Percentiles rank a stretch among this genome's conserved stretches.
These are phyloP conservation scores for Pampus argenteus DNA, from an alignment of 2,797 vertebrate genomes.

Conservation along the genomic window DNA sequence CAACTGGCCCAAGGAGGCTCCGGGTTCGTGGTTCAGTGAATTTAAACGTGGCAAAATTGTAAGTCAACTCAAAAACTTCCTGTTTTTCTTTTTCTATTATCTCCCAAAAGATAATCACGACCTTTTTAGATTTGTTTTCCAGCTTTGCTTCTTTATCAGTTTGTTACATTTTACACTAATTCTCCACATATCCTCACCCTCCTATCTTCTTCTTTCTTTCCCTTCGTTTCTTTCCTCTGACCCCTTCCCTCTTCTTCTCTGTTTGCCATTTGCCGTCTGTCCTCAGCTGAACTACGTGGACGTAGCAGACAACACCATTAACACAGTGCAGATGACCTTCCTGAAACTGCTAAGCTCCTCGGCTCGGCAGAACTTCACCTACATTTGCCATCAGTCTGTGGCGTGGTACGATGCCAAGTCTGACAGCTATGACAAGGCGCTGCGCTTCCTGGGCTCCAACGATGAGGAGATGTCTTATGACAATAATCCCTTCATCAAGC, in stretches of 20 bases:
- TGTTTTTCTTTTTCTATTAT: conserved; percentile 28
- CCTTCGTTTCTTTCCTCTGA: not conserved
- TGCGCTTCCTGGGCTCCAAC: conserved; percentile 97
- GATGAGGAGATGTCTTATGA: conserved; percentile 99
- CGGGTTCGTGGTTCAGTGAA: conserved; percentile 98
- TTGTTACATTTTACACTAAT: conserved; percentile 30
- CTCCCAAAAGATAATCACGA: conserved; percentile 13
- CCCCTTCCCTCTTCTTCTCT: not conserved
- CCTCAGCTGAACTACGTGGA: conserved; percentile 94
- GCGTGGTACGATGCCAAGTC: conserved; percentile 93
- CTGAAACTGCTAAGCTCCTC: conserved; percentile 96
- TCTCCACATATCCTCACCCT: not conserved
- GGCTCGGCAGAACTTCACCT: conserved; percentile 97
- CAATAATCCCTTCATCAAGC: conserved; percentile 95
- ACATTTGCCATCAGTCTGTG: conserved; percentile 95
- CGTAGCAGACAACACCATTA: conserved; percentile 89
- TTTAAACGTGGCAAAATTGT: conserved; percentile 99
- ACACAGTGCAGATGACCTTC: conserved; percentile 98
- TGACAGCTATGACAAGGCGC: conserved; percentile 92
- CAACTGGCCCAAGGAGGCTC: conserved; percentile 96
- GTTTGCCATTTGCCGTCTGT: not conserved
- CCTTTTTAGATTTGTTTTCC: conserved; percentile 24
- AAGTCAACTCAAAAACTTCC: conserved; percentile 71
- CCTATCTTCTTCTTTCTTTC: no score
- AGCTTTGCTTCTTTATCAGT: conserved; percentile 38